Evolutionary conservation across 2,113 vertebrate species (phyloP), one percentile per base, ranked within the genome.

Genomic region (Pseudorhombus dupliciocellatus): DNA sequence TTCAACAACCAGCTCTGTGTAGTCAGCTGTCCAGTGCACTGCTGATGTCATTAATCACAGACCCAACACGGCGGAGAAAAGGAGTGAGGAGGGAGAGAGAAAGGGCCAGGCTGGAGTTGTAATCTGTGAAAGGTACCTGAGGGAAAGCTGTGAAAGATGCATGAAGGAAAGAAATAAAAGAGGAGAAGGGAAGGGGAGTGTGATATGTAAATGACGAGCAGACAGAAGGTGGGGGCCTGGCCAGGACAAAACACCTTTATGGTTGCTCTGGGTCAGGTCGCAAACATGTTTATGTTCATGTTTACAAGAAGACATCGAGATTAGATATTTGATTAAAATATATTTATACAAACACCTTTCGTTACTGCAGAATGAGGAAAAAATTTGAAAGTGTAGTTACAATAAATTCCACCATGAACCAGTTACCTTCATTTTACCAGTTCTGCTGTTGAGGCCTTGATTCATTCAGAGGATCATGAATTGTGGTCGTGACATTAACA

Each of bases 31-130:
- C 90, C 79, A 30, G 83, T 66, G 84, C 77, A 64, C 77, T 81
- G 75, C 75, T 50, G 65, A 46, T 86, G 81, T 87, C 89, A 92
- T 92, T 88, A 92, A 92, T 92, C 89, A 92, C 86, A 78, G 75
- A 71, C 48, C 77, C 79, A 90, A 89, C 84, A 73, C 76, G 24
- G 87, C 65, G 37, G 69, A 79, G 82, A 77, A 56, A 57, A 46
- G 30, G 61, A 65, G 63, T 14, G 77, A 62, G 51, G 61, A 40
- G 59, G 8, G 53, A 31, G 53, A 57, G 68, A 46, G 7, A 66
- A 24, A 52, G 50, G 54, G 65, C 64, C 53, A 54, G 53, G 62
- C 66, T 77, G 58, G 64, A 77, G 70, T 64, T 81, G 70, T 84
- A 85, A 91, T 88, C 85, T 84, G 66, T 75, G 74, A 61, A 31